These are phyloP conservation scores for Cylloceria caligata DNA, from an alignment of 2,888 invertebrate species.

Conservation along the genomic window DNA sequence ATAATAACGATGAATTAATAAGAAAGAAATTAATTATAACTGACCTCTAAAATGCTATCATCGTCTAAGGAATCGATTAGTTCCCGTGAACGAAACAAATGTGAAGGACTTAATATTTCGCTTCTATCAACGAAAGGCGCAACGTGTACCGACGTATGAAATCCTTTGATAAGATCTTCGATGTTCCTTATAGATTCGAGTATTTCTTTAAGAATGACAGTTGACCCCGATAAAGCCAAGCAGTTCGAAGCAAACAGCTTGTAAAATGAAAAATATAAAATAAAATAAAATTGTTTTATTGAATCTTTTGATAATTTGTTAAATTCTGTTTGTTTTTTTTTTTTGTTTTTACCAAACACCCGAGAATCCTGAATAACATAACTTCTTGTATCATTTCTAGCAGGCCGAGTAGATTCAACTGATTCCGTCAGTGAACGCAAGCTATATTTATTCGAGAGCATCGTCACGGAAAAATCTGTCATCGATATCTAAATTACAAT, in stretches of 20 bases:
- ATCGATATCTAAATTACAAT: slow-evolving; percentile 30
- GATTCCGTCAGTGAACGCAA: not conserved
- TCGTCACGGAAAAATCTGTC: slow-evolving; percentile 20
- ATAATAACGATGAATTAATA: no score
- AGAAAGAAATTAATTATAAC: not conserved
- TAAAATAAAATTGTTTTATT: not conserved
- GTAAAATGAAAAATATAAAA: not conserved
- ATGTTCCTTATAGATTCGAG: slow-evolving; percentile 33
- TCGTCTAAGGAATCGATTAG: no score
- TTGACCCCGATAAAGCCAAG: not conserved
- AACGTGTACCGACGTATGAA: no score
- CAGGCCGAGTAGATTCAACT: slow-evolving; percentile 7
- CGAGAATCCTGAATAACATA: slow-evolving; percentile 18
- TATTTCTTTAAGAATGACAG: not conserved
- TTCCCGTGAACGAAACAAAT: no score
- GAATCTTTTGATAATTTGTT: not conserved
- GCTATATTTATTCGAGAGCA: slow-evolving; percentile 38
- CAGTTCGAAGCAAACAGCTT: slow-evolving; percentile 10
- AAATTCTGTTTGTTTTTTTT: no score
- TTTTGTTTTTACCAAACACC: slow-evolving; percentile 53
- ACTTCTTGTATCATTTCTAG: not conserved
- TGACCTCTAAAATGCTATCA: not conserved
- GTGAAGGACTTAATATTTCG: no score
- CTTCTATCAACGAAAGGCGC: no score
- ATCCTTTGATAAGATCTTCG: slow-evolving; percentile 29